phyloP scores from a whole-genome alignment of 2,797 vertebrate genomes.

The Paguma larvata region DNA sequence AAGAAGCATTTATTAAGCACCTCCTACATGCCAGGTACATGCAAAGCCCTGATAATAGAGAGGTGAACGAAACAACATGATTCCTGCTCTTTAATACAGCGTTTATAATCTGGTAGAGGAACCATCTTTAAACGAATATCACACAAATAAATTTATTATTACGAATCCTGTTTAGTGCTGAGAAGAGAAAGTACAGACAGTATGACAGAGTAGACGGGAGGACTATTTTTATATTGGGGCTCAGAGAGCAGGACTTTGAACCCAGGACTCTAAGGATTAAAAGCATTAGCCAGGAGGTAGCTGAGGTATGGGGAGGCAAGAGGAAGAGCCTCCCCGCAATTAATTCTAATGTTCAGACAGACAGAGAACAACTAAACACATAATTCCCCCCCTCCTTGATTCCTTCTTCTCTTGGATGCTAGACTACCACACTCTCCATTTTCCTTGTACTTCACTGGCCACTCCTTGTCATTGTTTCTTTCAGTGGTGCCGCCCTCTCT shows the following conservation, averaged over 20 bases:
- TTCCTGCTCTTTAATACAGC: background rate
- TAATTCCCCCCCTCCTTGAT: background rate
- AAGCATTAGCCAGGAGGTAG: background rate
- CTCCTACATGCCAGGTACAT: background rate
- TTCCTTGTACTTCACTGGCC: background rate
- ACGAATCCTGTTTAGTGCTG: background rate
- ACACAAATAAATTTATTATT: background rate
- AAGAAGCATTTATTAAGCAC: background rate
- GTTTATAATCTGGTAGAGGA: background rate
- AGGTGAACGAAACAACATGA: background rate
- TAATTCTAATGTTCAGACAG: background rate
- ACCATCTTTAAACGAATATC: background rate
- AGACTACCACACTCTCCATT: fast-evolving
- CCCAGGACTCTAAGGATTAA: background rate
- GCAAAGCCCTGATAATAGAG: background rate
- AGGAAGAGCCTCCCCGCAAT: background rate
- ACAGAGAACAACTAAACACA: background rate
- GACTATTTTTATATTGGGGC: background rate
- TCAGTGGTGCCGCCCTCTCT: background rate
- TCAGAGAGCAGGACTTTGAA: background rate
- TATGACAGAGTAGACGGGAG: background rate
- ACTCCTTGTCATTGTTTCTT: background rate
- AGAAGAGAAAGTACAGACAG: background rate
- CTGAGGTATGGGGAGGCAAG: background rate
- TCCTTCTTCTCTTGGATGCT: background rate